A percentile compares a stretch with the other conserved stretches of the same genome.
These are phyloP conservation scores for Phoxinus phoxinus DNA, from an alignment of 2,113 vertebrate genomes.

Conservation along the genomic window DNA sequence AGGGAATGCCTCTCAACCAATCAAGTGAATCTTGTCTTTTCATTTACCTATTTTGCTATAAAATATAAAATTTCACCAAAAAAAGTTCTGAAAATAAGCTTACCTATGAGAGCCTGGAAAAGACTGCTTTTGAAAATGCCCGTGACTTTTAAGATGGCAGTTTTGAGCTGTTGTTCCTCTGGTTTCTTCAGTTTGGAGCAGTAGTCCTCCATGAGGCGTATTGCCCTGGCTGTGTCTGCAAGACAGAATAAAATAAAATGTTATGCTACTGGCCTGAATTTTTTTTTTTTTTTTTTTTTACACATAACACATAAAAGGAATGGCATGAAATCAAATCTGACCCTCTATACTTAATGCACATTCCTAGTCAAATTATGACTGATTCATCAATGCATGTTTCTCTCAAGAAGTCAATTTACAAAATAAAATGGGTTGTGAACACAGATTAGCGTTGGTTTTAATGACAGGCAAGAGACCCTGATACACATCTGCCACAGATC, in stretches of 20 bases:
- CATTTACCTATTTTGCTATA: not conserved
- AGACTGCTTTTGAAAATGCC: conserved; percentile 92
- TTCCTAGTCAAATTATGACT: not conserved
- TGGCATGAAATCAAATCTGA: not conserved
- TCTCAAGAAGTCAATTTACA: not conserved
- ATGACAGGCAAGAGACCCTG: not conserved
- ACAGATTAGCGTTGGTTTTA: not conserved
- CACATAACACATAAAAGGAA: not conserved
- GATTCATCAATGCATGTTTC: not conserved
- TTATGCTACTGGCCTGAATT: not conserved
- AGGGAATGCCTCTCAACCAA: not conserved
- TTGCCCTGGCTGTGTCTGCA: conserved; percentile 88
- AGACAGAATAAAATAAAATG: conserved; percentile 39
- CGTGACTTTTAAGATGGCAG: conserved; percentile 91
- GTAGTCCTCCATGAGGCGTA: conserved; percentile 90
- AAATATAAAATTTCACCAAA: not conserved
- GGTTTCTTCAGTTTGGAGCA: conserved; percentile 88
- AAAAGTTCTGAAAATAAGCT: conserved; percentile 61
- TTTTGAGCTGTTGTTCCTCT: conserved; percentile 89
- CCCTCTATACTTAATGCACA: not conserved
- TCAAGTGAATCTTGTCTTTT: not conserved
- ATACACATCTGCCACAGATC: not conserved
- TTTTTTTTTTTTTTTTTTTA: not conserved
- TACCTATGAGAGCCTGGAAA: conserved; percentile 94
- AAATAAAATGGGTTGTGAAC: not conserved